These are phyloP conservation scores for Dufourea novaeangliae DNA, from an alignment of 1,140 invertebrate genomes.

Conservation along the genomic window DNA sequence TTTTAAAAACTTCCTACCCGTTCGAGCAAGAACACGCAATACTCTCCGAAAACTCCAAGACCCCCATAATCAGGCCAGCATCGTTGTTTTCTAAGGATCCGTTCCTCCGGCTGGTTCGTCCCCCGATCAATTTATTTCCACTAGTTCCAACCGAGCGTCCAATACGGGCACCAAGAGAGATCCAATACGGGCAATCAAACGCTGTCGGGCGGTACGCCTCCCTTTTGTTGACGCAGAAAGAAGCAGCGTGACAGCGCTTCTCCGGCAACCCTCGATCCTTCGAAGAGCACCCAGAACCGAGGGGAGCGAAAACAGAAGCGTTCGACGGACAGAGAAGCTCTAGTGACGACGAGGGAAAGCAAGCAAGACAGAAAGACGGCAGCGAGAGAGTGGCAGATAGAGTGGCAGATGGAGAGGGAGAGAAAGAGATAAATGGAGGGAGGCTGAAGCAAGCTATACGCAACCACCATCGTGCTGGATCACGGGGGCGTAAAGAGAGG, in stretches of 20 bases:
- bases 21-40: background rate
- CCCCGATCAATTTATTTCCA: conserved; percentile 29
- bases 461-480: conserved; percentile 70
- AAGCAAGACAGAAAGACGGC: too few relatives aligned
- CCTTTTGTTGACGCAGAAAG: conserved; percentile 78
- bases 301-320: conserved; percentile 24
- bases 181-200: conserved; percentile 49
- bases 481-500: conserved; percentile 70
- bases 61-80: background rate
- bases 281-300: background rate
- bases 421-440: conserved; percentile 33
- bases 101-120: background rate
- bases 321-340: too few relatives aligned
- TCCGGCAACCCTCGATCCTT: conserved; percentile 39
- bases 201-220: conserved; percentile 36
- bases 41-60: background rate
- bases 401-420: conserved; percentile 23
- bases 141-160: background rate
- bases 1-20: too few relatives aligned
- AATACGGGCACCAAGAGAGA: conserved; percentile 6
- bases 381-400: conserved; percentile 4
- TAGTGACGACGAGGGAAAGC: too few relatives aligned
- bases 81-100: background rate
- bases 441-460: conserved; percentile 48
- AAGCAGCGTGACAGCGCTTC: conserved; percentile 70